Conservation (phyloP, 23 tunicate species). For the Ciona savignyi region DNA sequence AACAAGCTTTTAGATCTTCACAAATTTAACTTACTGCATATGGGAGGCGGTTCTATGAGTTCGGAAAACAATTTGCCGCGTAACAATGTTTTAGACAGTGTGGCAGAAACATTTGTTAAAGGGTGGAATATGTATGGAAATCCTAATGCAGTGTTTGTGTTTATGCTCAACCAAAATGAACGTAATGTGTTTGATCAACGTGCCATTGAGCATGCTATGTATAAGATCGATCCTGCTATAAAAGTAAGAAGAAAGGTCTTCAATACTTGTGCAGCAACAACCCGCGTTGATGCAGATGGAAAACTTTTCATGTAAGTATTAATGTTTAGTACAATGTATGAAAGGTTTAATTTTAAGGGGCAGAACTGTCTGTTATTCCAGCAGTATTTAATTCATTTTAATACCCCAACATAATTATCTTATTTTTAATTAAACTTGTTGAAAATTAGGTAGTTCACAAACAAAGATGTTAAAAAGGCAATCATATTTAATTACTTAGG, state of each 20-base stretch:
- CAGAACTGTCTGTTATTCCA: no score
- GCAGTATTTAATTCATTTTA: no score
- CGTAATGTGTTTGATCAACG: conserved; percentile 73
- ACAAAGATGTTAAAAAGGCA: no score
- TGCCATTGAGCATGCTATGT: conserved; percentile 56
- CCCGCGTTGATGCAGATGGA: conserved; percentile 21
- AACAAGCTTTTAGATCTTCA: conserved; percentile 27
- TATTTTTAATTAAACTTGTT: no score
- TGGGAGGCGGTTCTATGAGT: neutral
- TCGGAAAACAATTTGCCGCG: conserved; percentile 13
- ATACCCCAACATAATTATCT: no score
- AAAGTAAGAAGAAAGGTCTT: conserved; percentile 34
- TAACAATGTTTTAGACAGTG: conserved; percentile 12
- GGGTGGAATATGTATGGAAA: conserved; percentile 65
- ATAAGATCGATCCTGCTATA: conserved; percentile 28
- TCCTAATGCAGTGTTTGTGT: conserved; percentile 48
- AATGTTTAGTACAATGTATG: no score
- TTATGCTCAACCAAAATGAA: conserved; percentile 41
- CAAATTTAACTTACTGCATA: neutral
- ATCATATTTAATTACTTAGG: no score
- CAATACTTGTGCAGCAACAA: conserved; percentile 3
- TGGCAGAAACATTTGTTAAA: conserved; percentile 37
- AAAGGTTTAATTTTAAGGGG: no score
- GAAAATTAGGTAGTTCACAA: no score
- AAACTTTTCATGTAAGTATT: conserved; percentile 50